These are phyloP conservation scores for Brachycybe producta DNA, from an alignment of 2,888 invertebrate species.

Conservation along the genomic window DNA sequence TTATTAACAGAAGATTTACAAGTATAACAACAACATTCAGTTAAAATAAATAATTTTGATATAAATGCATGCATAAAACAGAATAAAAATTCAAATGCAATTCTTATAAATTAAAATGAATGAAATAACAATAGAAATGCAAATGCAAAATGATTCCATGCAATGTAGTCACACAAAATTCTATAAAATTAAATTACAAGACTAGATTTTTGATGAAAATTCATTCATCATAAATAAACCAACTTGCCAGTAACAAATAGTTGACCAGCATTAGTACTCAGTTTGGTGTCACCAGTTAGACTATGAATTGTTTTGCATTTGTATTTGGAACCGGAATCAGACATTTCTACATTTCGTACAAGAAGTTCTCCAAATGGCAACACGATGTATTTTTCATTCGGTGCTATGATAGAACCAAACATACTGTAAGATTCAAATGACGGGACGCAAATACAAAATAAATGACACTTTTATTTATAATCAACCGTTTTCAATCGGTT, in stretches of 20 bases:
- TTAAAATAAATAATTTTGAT: too few species aligned
- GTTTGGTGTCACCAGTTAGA: constrained; percentile 6
- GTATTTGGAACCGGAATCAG: constrained; percentile 8
- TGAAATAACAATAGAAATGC: too few species aligned
- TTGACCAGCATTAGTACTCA: constrained; percentile 9
- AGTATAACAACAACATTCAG: too few species aligned
- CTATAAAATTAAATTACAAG: too few species aligned
- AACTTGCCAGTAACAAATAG: constrained; percentile 14
- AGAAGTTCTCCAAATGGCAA: constrained; percentile 14
- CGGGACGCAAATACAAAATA: neutral
- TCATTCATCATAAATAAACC: neutral
- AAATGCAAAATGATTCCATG: too few species aligned
- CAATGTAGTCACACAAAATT: too few species aligned
- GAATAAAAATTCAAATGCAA: too few species aligned
- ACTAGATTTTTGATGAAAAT: too few species aligned
- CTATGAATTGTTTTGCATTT: constrained; percentile 15
- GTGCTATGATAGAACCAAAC: neutral
- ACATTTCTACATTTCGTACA: neutral
- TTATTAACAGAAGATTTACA: too few species aligned
- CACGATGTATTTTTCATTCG: constrained; percentile 9
- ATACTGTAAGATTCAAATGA: neutral
- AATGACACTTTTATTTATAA: too few species aligned
- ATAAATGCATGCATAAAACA: too few species aligned
- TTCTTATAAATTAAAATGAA: too few species aligned
- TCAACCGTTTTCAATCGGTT: constrained; percentile 22